Base-by-base conservation (phyloP, 2,888 invertebrate genomes). In the Agrotis ipsilon region DNA sequence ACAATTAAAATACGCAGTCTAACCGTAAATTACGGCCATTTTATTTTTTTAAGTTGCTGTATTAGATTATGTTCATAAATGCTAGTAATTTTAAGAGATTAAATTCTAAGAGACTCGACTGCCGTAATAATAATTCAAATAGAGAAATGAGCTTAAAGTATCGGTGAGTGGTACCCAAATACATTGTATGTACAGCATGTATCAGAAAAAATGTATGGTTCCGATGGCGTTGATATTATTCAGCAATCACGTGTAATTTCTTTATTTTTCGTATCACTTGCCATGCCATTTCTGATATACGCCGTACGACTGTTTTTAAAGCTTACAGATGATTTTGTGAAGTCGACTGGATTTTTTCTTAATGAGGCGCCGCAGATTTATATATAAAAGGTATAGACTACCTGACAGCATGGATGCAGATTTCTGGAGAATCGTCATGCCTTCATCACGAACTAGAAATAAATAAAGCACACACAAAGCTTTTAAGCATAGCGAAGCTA, bases 401-500 rank as follows among this genome's bases (percentile, higher is more conserved):
- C 80, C 75, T 80, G 80, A 68, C 18, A 77, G 16, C 75, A 75
- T 62, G 0, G 68, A 63, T 43, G 80, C 46, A 48, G 68, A 80
- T 80, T 80, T 77, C 63, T 51, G 80, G 60, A 80, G 58, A 62
- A 67, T 14, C 24, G 68, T 59, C 80, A 63, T 59, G 75, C 24
- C 51, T 9, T 75, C 75, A 16, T 1, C 75, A 7, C 21, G 48
- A 58, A 63, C 77, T 77, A 80, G 45, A 76, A 75, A 67, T 4
- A 67, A 39, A 43, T 62, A n/a, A 74, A 62, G 62, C 75, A 80
- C 32, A 77, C 46, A 54, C 18, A 65, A 74, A 49, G 67, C 60
- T 48, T 63, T 45, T 61, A 60, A 61, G 72, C 79, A 60, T 51
- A 63, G 72, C 21, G n/a, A 48, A 39, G 76, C 57, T 72, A 49